Evolutionary conservation across 1,140 invertebrate species (phyloP).

Genomic region (Drosophila arizonae): DNA sequence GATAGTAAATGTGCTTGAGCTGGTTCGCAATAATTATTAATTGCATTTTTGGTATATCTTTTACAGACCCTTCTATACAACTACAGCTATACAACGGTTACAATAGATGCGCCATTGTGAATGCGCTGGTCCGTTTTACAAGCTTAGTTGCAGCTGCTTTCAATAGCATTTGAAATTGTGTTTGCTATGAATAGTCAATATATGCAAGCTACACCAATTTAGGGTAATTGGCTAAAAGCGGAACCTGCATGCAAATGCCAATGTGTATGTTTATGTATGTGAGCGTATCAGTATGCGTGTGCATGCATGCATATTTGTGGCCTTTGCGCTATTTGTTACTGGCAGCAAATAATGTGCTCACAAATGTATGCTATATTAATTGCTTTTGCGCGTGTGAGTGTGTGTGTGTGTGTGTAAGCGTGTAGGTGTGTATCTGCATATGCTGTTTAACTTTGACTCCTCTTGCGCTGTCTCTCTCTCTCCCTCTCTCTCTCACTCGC

Average conservation of each 20-base stretch:
- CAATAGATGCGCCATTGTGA: background rate
- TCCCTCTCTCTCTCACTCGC: background rate
- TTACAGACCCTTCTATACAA: no score
- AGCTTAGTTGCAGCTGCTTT: constrained; percentile 1
- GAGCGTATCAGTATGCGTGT: background rate
- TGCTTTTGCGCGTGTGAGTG: constrained; percentile 18
- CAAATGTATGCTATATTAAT: constrained; percentile 69
- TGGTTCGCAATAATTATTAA: no score
- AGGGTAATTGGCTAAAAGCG: constrained; percentile 10
- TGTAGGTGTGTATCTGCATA: background rate
- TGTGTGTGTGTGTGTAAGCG: constrained; percentile 10
- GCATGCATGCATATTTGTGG: constrained; percentile 1
- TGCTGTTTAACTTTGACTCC: background rate
- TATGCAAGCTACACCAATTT: constrained; percentile 9
- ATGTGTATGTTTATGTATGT: background rate
- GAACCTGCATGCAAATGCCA: constrained; percentile 1
- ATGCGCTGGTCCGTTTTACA: background rate
- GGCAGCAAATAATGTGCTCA: constrained; percentile 30
- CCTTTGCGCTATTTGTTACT: constrained; percentile 13
- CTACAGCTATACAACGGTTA: background rate
- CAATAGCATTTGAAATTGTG: background rate
- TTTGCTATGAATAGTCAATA: constrained; percentile 10
- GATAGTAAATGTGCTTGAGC: no score
- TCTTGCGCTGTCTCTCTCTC: background rate
- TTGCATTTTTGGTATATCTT: no score